A percentile compares a stretch with the other conserved stretches of the same genome.
phyloP scores from a whole-genome alignment of 1,140 invertebrate species.

The Drosophila parvula region DNA sequence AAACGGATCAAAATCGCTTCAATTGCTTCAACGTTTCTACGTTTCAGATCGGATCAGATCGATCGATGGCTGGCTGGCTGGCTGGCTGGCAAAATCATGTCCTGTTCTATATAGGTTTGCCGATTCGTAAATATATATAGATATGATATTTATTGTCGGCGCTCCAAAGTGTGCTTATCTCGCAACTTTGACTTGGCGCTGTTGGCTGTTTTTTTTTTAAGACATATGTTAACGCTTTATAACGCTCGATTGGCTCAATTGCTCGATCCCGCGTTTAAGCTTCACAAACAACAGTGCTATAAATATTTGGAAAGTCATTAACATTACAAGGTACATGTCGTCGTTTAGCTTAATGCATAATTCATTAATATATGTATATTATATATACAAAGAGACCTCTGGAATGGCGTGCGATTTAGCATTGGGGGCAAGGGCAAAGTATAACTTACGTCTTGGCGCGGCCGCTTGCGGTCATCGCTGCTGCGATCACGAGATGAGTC shows the following conservation, averaged over 20 bases:
- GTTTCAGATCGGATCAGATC: constrained; percentile 20
- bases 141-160: constrained; percentile 41
- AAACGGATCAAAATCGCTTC: constrained; percentile 45
- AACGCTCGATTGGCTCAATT: constrained; percentile 63
- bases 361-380: constrained; percentile 18
- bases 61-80: constrained; percentile 34
- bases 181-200: constrained; percentile 61
- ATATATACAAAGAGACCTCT: constrained; percentile 20
- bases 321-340: constrained; percentile 66
- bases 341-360: constrained; percentile 44
- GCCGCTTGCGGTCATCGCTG: constrained; percentile 72
- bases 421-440: constrained; percentile 21
- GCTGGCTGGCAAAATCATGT: constrained; percentile 54
- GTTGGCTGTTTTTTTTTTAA: constrained; percentile 41
- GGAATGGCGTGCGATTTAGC: constrained; percentile 30
- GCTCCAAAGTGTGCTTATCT: constrained; percentile 53
- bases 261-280: constrained; percentile 70
- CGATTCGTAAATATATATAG: constrained; percentile 51
- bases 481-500: constrained; percentile 76
- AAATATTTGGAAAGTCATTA: constrained; percentile 80
- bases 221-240: constrained; percentile 42
- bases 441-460: constrained; percentile 79
- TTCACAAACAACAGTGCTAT: constrained; percentile 76
- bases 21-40: constrained; percentile 40
- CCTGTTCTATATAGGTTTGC: constrained; percentile 59